phyloP scores from a whole-genome alignment of 2,113 vertebrate species.

The Megaceryle torquata region DNA sequence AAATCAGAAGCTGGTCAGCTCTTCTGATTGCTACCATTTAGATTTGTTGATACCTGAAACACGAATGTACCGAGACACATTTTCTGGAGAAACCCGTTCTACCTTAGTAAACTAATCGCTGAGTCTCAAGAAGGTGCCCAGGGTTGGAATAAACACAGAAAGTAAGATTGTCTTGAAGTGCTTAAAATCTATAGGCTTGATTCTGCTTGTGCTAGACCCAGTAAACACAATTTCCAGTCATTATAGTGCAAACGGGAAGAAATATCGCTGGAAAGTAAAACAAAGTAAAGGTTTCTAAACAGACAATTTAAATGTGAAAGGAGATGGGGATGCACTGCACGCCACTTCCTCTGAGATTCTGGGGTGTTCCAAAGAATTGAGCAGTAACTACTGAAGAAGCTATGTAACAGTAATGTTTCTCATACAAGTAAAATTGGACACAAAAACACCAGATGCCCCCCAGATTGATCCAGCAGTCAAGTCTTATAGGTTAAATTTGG shows the following conservation, averaged over 20 bases:
- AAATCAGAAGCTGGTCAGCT: slow-evolving; percentile 37
- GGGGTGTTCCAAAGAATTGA: not conserved
- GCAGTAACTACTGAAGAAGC: not conserved
- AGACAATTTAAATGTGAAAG: not conserved
- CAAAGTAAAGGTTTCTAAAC: not conserved
- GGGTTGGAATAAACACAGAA: slow-evolving; percentile 34
- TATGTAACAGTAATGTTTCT: not conserved
- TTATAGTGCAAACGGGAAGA: slow-evolving; percentile 11
- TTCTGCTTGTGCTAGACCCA: not conserved
- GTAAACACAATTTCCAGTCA: slow-evolving; percentile 35
- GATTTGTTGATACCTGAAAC: slow-evolving; percentile 31
- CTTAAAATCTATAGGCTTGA: slow-evolving; percentile 26
- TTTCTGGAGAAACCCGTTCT: slow-evolving; percentile 27
- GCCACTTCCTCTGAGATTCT: not conserved
- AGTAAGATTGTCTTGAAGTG: slow-evolving; percentile 46
- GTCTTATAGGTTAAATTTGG: not conserved
- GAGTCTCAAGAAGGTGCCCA: not conserved
- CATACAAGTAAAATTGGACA: not conserved
- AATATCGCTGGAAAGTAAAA: slow-evolving; percentile 28
- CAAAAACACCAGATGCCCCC: not conserved
- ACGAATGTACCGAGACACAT: not conserved
- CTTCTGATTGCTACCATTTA: slow-evolving; percentile 16
- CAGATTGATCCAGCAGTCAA: not conserved
- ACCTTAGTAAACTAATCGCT: not conserved
- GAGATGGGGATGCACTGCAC: not conserved